Percentiles rank a stretch among this genome's conserved stretches.
Evolutionary conservation across 2,888 invertebrate genomes (phyloP).

Genomic region (Calliopum simillimum): DNA sequence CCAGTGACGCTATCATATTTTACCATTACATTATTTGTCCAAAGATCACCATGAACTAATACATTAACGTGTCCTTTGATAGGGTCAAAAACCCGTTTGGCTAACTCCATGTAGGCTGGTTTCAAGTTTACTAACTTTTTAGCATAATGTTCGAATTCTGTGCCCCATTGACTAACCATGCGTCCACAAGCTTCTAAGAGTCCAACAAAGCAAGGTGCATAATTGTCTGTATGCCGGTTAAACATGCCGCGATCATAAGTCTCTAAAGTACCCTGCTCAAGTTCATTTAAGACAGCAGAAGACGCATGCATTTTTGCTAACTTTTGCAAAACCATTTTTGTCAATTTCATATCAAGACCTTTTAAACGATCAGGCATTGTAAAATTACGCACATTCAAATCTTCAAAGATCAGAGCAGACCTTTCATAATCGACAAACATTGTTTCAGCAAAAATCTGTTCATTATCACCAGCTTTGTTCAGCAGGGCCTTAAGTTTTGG

Average conservation of each 20-base stretch:
- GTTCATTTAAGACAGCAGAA: conserved; percentile 67
- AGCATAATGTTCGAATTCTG: conserved; percentile 52
- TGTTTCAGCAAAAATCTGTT: conserved; percentile 58
- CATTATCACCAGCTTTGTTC: conserved; percentile 52
- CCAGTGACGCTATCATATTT: conserved; percentile 55
- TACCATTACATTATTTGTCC: conserved; percentile 66
- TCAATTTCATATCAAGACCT: conserved; percentile 67
- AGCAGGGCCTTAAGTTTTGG: conserved; percentile 58
- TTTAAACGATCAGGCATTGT: conserved; percentile 59
- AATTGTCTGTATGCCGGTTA: conserved; percentile 61
- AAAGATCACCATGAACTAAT: conserved; percentile 64
- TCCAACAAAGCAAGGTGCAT: conserved; percentile 60
- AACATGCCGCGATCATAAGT: conserved; percentile 63
- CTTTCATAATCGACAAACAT: conserved; percentile 58
- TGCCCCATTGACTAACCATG: conserved; percentile 52
- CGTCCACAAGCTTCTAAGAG: conserved; percentile 58
- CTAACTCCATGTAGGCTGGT: conserved; percentile 61
- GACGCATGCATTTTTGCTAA: conserved; percentile 70
- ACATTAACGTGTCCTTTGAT: conserved; percentile 58
- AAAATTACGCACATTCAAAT: conserved; percentile 55
- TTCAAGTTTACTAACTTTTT: conserved; percentile 57
- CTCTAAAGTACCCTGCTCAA: conserved; percentile 52
- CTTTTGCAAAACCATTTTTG: conserved; percentile 63
- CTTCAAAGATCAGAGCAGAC: conserved; percentile 62
- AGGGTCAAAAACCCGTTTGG: conserved; percentile 57